phyloP scores from a whole-genome alignment of 2,797 vertebrate species.

The Coracias cyanogaster region DNA sequence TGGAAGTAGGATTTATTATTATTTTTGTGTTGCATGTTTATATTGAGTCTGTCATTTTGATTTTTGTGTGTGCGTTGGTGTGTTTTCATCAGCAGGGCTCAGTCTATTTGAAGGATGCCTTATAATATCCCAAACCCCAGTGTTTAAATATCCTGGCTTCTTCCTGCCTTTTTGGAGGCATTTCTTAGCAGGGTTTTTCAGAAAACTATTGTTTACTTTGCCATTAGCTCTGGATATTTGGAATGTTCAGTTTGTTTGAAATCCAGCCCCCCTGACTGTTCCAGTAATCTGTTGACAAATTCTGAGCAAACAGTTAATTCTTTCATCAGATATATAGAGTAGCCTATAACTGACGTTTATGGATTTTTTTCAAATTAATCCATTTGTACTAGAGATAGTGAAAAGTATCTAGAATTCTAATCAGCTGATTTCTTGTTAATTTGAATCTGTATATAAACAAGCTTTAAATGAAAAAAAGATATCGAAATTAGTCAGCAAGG shows the following conservation, averaged over 20 bases:
- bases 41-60: not conserved
- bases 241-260: not conserved
- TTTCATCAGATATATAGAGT: not conserved
- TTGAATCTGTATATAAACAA: not conserved
- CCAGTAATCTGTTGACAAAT: not conserved
- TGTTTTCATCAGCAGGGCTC: not conserved
- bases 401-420: conserved; percentile 36
- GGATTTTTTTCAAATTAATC: not conserved
- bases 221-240: not conserved
- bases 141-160: not conserved
- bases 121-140: not conserved
- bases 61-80: not conserved
- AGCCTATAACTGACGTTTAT: not conserved
- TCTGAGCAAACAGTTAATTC: not conserved
- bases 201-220: not conserved
- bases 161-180: not conserved
- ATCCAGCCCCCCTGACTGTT: not conserved
- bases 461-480: not conserved
- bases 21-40: not conserved
- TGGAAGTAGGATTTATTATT: not conserved
- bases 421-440: conserved; percentile 5
- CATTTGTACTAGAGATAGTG: not conserved
- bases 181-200: not conserved
- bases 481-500: not conserved
- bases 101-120: not conserved